phyloP scores from a whole-genome alignment of 2,113 vertebrate species.

The Tragelaphus buxtoni region DNA sequence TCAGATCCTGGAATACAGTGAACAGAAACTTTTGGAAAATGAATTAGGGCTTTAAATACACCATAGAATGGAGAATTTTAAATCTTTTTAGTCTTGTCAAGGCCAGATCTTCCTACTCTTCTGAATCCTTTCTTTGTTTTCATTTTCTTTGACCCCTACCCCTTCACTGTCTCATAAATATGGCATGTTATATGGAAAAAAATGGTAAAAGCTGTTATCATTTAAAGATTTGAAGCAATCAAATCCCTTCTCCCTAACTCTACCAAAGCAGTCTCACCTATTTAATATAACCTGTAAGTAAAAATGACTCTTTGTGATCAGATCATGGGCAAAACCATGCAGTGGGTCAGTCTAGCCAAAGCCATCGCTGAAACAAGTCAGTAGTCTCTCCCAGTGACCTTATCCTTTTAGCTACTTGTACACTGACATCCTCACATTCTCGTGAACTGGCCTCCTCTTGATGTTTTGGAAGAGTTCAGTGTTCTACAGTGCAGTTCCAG shows the following conservation, averaged over 20 bases:
- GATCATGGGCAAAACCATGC: conserved; percentile 2
- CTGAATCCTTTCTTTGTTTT: conserved; percentile 34
- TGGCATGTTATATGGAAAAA: neutral
- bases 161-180: conserved; percentile 23
- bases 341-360: conserved; percentile 36
- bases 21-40: conserved; percentile 55
- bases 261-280: conserved; percentile 23
- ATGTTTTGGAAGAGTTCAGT: neutral
- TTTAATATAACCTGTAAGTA: conserved; percentile 38
- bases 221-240: conserved; percentile 22
- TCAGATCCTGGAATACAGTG: neutral
- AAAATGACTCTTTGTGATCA: conserved; percentile 29
- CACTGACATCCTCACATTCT: neutral
- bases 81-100: conserved; percentile 44
- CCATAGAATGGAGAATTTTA: conserved; percentile 54
- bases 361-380: neutral
- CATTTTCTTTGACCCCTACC: neutral
- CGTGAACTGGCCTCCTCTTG: neutral
- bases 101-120: neutral
- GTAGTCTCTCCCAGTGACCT: neutral
- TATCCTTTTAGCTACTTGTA: neutral
- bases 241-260: neutral
- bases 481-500: neutral
- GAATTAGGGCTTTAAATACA: conserved; percentile 34
- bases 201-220: neutral